Base-by-base conservation (phyloP, 1,140 invertebrate species). In the Stegodyphus mimosarum region DNA sequence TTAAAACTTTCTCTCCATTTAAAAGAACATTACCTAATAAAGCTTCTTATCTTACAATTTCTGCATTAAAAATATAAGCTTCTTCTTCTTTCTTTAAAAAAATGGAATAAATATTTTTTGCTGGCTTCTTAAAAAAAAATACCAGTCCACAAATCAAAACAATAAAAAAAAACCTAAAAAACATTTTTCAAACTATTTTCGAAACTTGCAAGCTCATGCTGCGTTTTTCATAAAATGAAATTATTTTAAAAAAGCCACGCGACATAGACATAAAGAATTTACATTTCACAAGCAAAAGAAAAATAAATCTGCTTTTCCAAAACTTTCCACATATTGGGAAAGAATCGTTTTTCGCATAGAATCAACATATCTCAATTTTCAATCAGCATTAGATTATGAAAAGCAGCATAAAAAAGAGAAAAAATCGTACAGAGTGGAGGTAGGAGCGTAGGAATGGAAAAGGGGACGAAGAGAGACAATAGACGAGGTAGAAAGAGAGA, bases 321-420 rank as follows among this genome's bases (percentile, higher is more conserved):
- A 9, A 4, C 13, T 53, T n/a, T n/a, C 69, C 71, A 49, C 67
- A 83, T 75, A 69, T 83, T 83, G 75, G 73, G 72, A 73, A 55
- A 55, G 63, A 60, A 64, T 33, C 13, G 49, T 51, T 55, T 11
- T 11, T 51, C 7, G 72, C 81, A 83, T 83, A 83, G 55, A 75
- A 83, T 83, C 81, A 83, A 75, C 81, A 83, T 83, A 83, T 83
- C 81, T 83, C 60, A 63, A 66, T 83, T 83, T 75, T 75, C 81
- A 83, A 83, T 83, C 81, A 83, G 81, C 72, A 83, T 55, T 83
- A 67, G 64, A 67, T 67, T 67, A 67, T 67, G 17, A 17, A 67
- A 5, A 18, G 17, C 9, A 15, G 15, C 3, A 33, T 33, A 33
- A 33, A 33, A 60, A 15, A 15, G 9, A 15, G 1, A 60, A 15